Percentiles rank a stretch among this genome's conserved stretches.
phyloP scores from a whole-genome alignment of 2,797 vertebrate species.

The Cichlasoma orientale region DNA sequence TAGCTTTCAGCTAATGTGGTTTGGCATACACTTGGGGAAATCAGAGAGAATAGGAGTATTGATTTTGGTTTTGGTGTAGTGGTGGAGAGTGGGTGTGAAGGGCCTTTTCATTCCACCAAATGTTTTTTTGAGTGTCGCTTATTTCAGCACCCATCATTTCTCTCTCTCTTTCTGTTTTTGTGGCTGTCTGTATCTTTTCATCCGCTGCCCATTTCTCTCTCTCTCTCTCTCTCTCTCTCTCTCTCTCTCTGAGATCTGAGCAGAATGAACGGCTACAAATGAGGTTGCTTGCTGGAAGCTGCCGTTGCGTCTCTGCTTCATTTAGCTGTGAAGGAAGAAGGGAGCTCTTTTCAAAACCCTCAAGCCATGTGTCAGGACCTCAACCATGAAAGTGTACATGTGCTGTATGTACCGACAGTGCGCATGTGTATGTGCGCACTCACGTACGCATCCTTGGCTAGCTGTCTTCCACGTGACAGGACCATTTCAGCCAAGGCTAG shows the following conservation, averaged over 20 bases:
- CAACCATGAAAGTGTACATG: slow-evolving; percentile 6
- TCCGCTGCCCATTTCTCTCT: slow-evolving; percentile 33
- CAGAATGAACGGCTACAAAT: slow-evolving; percentile 42
- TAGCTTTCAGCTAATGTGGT: slow-evolving; percentile 63
- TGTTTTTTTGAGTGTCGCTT: slow-evolving; percentile 49
- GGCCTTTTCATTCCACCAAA: slow-evolving; percentile 53
- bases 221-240: slow-evolving; percentile 18
- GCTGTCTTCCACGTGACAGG: slow-evolving; percentile 16
- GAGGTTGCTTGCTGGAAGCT: slow-evolving; percentile 44
- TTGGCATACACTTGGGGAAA: slow-evolving; percentile 64
- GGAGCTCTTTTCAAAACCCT: slow-evolving; percentile 14
- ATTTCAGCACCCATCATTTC: slow-evolving; percentile 40
- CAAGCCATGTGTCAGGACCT: slow-evolving; percentile 14
- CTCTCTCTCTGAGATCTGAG: slow-evolving; percentile 11
- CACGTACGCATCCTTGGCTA: background rate
- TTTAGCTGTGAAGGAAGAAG: slow-evolving; percentile 26
- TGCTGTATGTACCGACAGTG: background rate
- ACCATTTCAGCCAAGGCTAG: slow-evolving; percentile 5
- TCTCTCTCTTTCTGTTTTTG: slow-evolving; percentile 1
- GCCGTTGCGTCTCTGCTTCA: slow-evolving; percentile 34
- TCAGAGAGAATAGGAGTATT: slow-evolving; percentile 59
- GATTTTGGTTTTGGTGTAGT: slow-evolving; percentile 54
- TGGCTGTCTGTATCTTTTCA: background rate
- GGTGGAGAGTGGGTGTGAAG: slow-evolving; percentile 52
- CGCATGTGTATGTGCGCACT: background rate